A percentile compares a stretch with the other conserved stretches of the same genome.
Conservation (phyloP, 2,888 invertebrate species). For the Pseudococcus viburni region DNA sequence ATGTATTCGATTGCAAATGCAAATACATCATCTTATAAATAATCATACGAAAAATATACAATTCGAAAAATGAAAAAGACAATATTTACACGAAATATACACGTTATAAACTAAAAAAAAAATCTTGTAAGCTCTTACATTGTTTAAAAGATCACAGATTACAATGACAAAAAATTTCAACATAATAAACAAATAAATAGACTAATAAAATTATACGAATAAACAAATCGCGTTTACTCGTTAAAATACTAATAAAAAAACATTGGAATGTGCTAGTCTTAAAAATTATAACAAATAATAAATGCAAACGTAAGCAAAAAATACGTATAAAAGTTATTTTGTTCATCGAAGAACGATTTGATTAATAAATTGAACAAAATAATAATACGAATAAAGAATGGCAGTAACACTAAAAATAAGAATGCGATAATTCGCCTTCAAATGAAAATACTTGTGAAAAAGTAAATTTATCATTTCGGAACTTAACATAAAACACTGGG, state of each 20-base stretch:
- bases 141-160: conserved; percentile 49
- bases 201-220: not conserved
- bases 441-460: not conserved
- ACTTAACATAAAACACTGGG: conserved; percentile 18
- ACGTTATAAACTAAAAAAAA: not conserved
- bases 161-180: conserved; percentile 40
- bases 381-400: conserved; percentile 11
- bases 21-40: conserved; percentile 17
- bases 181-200: not conserved
- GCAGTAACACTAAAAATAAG: conserved; percentile 14
- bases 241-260: not conserved
- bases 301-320: conserved; percentile 51
- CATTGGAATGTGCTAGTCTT: conserved; percentile 52
- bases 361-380: conserved; percentile 48
- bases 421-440: conserved; percentile 13
- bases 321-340: conserved; percentile 29
- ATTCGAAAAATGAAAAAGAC: conserved; percentile 1
- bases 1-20: not conserved
- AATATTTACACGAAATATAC: conserved; percentile 14
- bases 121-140: conserved; percentile 33
- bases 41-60: conserved; percentile 17
- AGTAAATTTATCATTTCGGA: not conserved
- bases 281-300: conserved; percentile 37
- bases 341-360: conserved; percentile 22
- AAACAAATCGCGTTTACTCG: not conserved